These are phyloP conservation scores for Rotaria socialis DNA, from an alignment of 2,888 invertebrate species.

Conservation along the genomic window DNA sequence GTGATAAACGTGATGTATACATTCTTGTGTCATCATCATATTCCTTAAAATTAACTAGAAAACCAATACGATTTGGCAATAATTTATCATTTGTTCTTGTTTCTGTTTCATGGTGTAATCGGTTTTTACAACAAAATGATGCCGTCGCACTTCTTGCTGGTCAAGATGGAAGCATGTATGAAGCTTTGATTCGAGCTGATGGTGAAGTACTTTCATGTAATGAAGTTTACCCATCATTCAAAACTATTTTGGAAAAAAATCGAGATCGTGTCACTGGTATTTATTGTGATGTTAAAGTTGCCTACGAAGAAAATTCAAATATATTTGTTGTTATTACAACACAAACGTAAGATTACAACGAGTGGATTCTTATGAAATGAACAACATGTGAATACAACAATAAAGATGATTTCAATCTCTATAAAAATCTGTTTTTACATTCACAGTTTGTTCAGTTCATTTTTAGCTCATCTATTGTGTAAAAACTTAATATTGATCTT, in stretches of 20 bases:
- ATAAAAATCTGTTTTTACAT: no score
- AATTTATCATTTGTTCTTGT: background rate
- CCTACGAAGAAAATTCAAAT: conserved; percentile 35
- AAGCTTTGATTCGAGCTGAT: background rate
- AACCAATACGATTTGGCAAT: background rate
- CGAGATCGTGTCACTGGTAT: background rate
- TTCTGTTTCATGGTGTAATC: conserved; percentile 10
- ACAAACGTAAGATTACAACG: background rate
- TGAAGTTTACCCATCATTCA: background rate
- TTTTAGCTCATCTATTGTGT: no score
- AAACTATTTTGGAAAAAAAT: background rate
- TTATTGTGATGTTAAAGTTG: conserved; percentile 31
- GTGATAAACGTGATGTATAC: background rate
- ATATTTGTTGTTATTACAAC: conserved; percentile 28
- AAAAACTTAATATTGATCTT: no score
- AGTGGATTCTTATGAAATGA: background rate
- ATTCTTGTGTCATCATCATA: background rate
- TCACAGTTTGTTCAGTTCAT: no score
- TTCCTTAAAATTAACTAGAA: conserved; percentile 2
- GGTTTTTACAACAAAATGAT: conserved; percentile 18
- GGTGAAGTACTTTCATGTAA: background rate
- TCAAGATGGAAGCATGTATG: background rate
- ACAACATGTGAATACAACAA: no score
- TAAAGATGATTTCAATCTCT: no score
- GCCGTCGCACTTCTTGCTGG: conserved; percentile 18